phyloP scores from a whole-genome alignment of 2,797 vertebrate genomes.

The Martes flavigula region DNA sequence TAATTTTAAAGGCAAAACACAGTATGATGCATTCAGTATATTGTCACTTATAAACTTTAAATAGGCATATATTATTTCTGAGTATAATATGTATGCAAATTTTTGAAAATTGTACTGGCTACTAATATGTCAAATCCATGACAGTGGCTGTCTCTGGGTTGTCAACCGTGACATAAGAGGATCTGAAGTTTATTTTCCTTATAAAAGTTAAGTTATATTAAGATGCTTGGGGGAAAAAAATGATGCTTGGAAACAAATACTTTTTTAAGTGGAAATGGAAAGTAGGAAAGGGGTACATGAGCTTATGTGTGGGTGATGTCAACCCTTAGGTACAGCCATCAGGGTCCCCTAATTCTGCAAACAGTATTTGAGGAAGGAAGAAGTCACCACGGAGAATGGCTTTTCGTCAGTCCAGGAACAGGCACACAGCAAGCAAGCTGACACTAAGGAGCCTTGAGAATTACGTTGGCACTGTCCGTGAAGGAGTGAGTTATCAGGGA shows the following conservation, averaged over 20 bases:
- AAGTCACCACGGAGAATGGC: not conserved
- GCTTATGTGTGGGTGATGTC: too few relatives aligned
- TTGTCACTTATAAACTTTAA: not conserved
- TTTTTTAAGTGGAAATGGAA: not conserved
- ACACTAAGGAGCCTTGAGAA: not conserved
- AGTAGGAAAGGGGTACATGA: not conserved
- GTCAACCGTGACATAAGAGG: not conserved
- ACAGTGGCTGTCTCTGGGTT: not conserved
- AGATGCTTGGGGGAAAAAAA: not conserved
- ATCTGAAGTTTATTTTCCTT: not conserved
- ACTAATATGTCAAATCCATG: not conserved
- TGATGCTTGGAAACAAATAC: not conserved
- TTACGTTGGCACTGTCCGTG: not conserved
- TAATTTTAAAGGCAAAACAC: not conserved
- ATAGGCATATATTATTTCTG: not conserved
- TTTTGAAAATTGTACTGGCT: not conserved
- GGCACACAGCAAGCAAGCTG: too few relatives aligned
- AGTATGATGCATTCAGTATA: not conserved
- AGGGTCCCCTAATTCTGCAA: not conserved
- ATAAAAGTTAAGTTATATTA: not conserved
- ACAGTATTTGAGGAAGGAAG: not conserved
- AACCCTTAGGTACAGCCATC: rapidly evolving
- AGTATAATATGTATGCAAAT: not conserved
- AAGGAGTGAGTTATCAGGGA: not conserved
- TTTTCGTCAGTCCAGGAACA: not conserved